Evolutionary conservation across 2,888 invertebrate genomes (phyloP), one percentile per base, ranked within the genome.

Genomic region (Tortricodes alternella): DNA sequence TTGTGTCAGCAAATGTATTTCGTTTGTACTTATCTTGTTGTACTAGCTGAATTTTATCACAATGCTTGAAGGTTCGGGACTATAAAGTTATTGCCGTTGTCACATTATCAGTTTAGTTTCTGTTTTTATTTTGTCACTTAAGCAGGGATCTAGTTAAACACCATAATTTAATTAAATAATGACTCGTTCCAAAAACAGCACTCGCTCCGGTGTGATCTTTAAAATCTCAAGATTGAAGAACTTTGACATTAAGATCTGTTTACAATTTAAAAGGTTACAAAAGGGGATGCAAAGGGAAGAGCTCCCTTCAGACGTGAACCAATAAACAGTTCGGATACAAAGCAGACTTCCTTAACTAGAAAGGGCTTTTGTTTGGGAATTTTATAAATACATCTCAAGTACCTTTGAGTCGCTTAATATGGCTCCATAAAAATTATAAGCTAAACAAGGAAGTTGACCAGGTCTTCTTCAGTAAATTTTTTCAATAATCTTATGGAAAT

Each of bases 251-350:
- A 61, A 61, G 69, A 64, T 71, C 61, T 69, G 66, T 71, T 74
- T 71, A 74, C 65, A 76, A 72, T 79, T 76, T 73, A 75, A 80
- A 80, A 80, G 76, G 67, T 65, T 66, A 58, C 50, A 46, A 50
- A 39, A 53, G 35, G 46, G 63, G 66, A 62, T 62, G 61, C 68
- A 62, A 74, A 68, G 71, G 70, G 70, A n/a, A 75, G 78, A 77
- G 80, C 72, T 63, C 74, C 73, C 76, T 71, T 68, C 62, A 72
- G 79, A 83, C 85, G 73, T 74, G 71, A 69, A 79, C 74, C 70
- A 84, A 87, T 84, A 89, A 89, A 89, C 89, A 89, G 64, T 63
- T 63, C 61, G 67, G 89, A 89, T 78, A 86, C 75, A 83, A 84
- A 86, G 76, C 89, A 89, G 89, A 89, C 71, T 64, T 63, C 67